A percentile compares a stretch with the other conserved stretches of the same genome.
Conservation (phyloP, 2,888 invertebrate species). For the Euphydryas editha region DNA sequence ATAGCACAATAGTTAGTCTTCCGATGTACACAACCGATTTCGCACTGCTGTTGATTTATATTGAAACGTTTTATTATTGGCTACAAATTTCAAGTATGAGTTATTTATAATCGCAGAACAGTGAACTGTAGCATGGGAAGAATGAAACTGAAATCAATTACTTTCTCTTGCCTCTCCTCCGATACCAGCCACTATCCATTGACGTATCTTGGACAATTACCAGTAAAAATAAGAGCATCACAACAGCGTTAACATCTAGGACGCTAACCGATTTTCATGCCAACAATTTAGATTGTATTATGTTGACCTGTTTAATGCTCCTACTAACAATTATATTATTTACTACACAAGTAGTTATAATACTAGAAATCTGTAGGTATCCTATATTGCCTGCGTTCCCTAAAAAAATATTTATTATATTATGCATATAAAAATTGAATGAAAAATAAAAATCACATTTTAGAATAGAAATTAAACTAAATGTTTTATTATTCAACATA, state of each 20-base stretch:
- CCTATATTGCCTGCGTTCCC: no score
- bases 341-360: background rate
- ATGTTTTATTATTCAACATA: no score
- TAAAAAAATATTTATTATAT: no score
- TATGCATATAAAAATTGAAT: no score
- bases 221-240: constrained; percentile 76
- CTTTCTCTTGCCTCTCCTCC: constrained; percentile 66
- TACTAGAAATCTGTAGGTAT: background rate
- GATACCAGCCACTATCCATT: constrained; percentile 56
- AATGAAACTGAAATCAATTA: constrained; percentile 74
- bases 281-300: constrained; percentile 62
- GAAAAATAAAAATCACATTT: no score
- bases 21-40: constrained; percentile 27
- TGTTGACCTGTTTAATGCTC: constrained; percentile 34
- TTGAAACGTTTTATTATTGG: constrained; percentile 48
- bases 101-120: constrained; percentile 72
- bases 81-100: constrained; percentile 46
- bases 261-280: constrained; percentile 75
- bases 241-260: constrained; percentile 75
- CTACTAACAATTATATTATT: background rate
- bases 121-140: constrained; percentile 63
- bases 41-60: constrained; percentile 27
- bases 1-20: constrained; percentile 15
- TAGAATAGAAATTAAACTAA: no score
- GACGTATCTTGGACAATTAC: constrained; percentile 79